Conservation (phyloP, 2,797 vertebrate genomes). For the Catharus ustulatus region DNA sequence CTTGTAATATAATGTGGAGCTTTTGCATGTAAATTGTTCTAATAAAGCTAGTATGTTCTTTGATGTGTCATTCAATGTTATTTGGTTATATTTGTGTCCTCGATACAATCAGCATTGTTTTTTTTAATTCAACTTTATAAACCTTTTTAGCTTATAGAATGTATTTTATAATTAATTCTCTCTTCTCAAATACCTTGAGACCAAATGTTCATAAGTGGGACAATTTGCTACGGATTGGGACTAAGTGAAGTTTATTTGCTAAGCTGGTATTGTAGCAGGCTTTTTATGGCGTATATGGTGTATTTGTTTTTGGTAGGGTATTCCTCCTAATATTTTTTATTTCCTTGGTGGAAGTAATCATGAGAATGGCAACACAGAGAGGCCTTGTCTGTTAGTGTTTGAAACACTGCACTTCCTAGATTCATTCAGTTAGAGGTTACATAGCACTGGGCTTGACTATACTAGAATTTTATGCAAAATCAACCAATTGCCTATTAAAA, state of each 20-base stretch:
- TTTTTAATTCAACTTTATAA: constrained; percentile 13
- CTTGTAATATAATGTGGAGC: neutral
- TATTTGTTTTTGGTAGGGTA: neutral
- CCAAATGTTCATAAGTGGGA: neutral
- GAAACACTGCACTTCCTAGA: neutral
- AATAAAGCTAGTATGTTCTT: constrained; percentile 31
- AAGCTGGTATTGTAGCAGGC: neutral
- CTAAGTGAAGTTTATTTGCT: neutral
- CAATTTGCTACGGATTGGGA: neutral
- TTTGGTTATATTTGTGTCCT: constrained; percentile 39
- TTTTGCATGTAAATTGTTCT: constrained; percentile 47
- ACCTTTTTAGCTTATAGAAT: neutral
- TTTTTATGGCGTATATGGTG: neutral
- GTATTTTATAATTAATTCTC: neutral
- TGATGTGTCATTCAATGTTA: constrained; percentile 23
- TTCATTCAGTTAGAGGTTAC: neutral
- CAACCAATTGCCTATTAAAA: constrained; percentile 13
- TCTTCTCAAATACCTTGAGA: neutral
- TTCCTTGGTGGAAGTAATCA: neutral
- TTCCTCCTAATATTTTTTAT: neutral
- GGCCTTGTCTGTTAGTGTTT: neutral
- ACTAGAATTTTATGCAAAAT: constrained; percentile 50
- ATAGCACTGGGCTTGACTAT: constrained; percentile 12
- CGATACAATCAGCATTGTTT: constrained; percentile 11
- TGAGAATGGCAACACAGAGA: neutral